A percentile compares a stretch with the other conserved stretches of the same genome.
Evolutionary conservation across 2,888 invertebrate species (phyloP).

Genomic region (Rhyacophila evoluta): DNA sequence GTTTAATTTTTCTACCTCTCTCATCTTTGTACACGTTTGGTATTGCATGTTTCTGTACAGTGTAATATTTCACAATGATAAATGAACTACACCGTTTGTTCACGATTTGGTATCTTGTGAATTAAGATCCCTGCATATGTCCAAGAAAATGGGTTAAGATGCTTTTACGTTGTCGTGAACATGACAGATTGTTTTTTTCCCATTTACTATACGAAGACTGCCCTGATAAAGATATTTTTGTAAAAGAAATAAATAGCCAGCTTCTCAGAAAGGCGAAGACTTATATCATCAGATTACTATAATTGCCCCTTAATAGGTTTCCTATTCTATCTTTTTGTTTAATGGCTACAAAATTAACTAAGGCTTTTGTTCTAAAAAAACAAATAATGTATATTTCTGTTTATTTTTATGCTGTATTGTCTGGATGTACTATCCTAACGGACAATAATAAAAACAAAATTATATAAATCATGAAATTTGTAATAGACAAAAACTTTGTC

Average conservation of each 20-base stretch:
- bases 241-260: neutral
- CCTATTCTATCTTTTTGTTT: neutral
- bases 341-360: neutral
- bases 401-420: neutral
- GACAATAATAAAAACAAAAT: neutral
- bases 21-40: neutral
- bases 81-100: conserved; percentile 22
- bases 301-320: conserved; percentile 13
- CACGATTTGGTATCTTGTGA: conserved; percentile 13
- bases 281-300: conserved; percentile 24
- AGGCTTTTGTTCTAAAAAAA: neutral
- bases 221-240: neutral
- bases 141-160: conserved; percentile 20
- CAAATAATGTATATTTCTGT: neutral
- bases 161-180: conserved; percentile 15
- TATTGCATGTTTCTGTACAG: conserved; percentile 3
- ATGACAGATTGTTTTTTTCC: conserved; percentile 16
- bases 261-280: neutral
- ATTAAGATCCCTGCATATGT: conserved; percentile 22
- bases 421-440: neutral
- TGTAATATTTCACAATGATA: conserved; percentile 10
- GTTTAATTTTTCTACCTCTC: neutral
- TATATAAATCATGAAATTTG: neutral
- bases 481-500: neutral
- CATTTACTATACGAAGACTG: neutral